A percentile compares a stretch with the other conserved stretches of the same genome.
Evolutionary conservation across 2,888 invertebrate species (phyloP).

Genomic region (Dolichomitus sp.): DNA sequence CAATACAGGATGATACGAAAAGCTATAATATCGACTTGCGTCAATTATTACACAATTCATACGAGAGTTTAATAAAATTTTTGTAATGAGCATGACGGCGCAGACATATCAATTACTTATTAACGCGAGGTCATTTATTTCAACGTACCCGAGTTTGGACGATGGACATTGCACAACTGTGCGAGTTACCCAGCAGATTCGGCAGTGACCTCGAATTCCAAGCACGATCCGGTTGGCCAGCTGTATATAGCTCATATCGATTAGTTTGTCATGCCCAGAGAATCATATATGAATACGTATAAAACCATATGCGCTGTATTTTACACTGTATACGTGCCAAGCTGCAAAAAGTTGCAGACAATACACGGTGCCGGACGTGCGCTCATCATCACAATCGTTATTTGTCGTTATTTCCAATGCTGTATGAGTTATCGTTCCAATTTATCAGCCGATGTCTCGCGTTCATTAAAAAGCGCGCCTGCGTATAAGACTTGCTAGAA

Average conservation of each 20-base stretch:
- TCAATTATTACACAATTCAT: neutral
- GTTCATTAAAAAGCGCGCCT: slow-evolving; percentile 15
- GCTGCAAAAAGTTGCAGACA: neutral
- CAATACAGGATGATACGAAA: neutral
- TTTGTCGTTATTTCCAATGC: slow-evolving; percentile 11
- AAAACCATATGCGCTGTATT: neutral
- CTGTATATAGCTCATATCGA: neutral
- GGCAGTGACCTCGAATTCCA: slow-evolving; percentile 34
- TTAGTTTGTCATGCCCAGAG: neutral
- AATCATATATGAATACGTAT: neutral
- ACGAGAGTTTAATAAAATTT: neutral
- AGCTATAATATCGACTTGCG: neutral
- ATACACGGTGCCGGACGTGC: neutral
- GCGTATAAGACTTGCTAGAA: neutral
- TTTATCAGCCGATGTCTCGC: slow-evolving; percentile 36
- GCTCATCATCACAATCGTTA: neutral
- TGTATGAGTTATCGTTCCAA: slow-evolving; percentile 32
- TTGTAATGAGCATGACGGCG: neutral
- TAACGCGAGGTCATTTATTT: neutral
- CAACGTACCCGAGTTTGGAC: neutral
- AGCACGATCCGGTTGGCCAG: slow-evolving; percentile 14
- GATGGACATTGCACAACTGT: slow-evolving; percentile 7
- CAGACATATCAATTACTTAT: neutral
- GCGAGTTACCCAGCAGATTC: slow-evolving; percentile 2
- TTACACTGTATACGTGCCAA: neutral